Evolutionary conservation across 2,797 vertebrate species (phyloP).

Genomic region (Oreonectes daqikongensis): DNA sequence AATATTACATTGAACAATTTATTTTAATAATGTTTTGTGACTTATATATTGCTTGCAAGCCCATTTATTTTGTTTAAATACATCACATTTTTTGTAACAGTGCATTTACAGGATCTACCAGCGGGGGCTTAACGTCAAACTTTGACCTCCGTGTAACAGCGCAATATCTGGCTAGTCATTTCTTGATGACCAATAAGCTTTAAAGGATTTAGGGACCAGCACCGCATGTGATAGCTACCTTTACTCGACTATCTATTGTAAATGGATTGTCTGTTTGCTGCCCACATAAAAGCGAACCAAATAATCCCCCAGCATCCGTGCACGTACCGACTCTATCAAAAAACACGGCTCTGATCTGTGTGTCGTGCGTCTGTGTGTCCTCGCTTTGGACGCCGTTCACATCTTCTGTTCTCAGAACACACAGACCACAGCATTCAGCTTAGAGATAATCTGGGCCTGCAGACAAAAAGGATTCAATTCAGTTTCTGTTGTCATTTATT

Average conservation of each 20-base stretch:
- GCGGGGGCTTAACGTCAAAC: not conserved
- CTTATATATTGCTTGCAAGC: not conserved
- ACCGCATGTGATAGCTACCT: not conserved
- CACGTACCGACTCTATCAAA: slow-evolving; percentile 31
- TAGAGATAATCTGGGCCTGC: slow-evolving; percentile 75
- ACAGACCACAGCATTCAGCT: slow-evolving; percentile 56
- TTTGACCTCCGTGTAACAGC: slow-evolving; percentile 15
- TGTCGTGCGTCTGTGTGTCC: slow-evolving; percentile 27
- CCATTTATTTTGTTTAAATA: not conserved
- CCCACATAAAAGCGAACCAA: slow-evolving; percentile 41
- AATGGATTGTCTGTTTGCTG: slow-evolving; percentile 36
- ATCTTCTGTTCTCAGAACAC: slow-evolving; percentile 48
- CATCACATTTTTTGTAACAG: not conserved
- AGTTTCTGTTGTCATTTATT: slow-evolving; percentile 60
- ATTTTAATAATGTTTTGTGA: not conserved
- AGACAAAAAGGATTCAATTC: slow-evolving; percentile 76
- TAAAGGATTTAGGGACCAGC: not conserved
- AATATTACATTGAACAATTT: not conserved
- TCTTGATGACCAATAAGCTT: slow-evolving; percentile 13
- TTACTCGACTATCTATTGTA: slow-evolving; percentile 37
- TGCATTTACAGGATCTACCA: not conserved
- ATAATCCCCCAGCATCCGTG: slow-evolving; percentile 37
- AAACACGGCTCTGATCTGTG: slow-evolving; percentile 45
- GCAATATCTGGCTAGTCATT: slow-evolving; percentile 24
- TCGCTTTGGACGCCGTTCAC: slow-evolving; percentile 34